Evolutionary conservation across 2,113 vertebrate species (phyloP), one percentile per base, ranked within the genome.

Genomic region (Heterotis niloticus): DNA sequence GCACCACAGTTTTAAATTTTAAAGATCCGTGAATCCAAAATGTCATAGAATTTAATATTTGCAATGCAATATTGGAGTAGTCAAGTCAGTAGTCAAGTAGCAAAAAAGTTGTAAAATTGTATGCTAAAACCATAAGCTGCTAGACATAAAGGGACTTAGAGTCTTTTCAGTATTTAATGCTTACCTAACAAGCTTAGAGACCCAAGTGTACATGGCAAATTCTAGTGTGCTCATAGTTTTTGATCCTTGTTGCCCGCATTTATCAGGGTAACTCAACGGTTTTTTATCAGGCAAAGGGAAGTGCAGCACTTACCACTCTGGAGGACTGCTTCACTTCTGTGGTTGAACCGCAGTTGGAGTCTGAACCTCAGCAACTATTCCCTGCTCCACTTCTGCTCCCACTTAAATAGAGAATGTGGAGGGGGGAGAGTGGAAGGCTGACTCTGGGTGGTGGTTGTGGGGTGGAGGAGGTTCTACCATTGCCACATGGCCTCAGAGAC

Each of bases 331-430:
- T 83, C 34, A 81, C 83, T 12, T 74, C 34, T 73, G 16, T 75
- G 81, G 29, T 23, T 23, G 64, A 18, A 14, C 72, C n/a, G 18
- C 26, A 18, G 72, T 5, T 28, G 14, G 82, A 84, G 83, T 78
- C 77, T 80, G 70, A 78, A 13, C 56, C 76, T 34, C 66, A 51
- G 77, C 82, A 77, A 80, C 75, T 71, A 75, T 64, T 78, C 77
- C 57, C 81, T 29, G 18, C 18, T 24, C 76, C 23, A 54, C 83
- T 77, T 82, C 80, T 83, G 82, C 72, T 79, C 65, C 84, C 85
- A 67, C 77, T 91, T 89, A 86, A 87, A 90, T 83, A 85, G 11
- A 75, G 81, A 54, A 44, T 18, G 54, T 79, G 64, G 59, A 64
- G 81, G 59, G 12, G 28, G 65, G 26, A 16, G 34, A 52, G 17